Conservation (phyloP, 2,113 vertebrate species). For the Platanista minor region DNA sequence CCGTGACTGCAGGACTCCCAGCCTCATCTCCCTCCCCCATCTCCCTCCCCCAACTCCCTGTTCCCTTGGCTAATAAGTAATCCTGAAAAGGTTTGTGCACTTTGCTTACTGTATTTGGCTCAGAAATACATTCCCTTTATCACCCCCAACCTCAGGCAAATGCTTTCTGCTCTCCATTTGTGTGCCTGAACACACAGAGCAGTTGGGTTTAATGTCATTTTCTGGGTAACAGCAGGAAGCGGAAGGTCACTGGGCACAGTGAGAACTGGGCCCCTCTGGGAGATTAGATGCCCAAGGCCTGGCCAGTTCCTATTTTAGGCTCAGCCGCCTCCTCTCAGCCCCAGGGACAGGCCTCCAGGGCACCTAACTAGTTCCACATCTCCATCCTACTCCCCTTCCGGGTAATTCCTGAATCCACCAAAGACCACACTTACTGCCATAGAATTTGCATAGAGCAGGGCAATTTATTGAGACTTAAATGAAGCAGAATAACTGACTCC, state of each 20-base stretch:
- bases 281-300: neutral
- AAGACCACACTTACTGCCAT: neutral
- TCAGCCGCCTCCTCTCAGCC: neutral
- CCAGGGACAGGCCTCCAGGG: neutral
- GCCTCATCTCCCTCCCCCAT: neutral
- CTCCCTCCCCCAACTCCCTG: conserved; percentile 49
- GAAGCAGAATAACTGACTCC: conserved; percentile 56
- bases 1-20: neutral
- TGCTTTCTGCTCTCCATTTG: conserved; percentile 75
- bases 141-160: conserved; percentile 65
- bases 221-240: conserved; percentile 59
- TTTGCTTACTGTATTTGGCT: conserved; percentile 76
- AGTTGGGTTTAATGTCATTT: conserved; percentile 81
- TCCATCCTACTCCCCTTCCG: neutral
- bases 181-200: conserved; percentile 73
- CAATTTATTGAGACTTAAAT: conserved; percentile 39
- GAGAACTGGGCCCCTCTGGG: neutral
- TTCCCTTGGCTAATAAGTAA: conserved; percentile 78
- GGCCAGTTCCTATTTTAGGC: neutral
- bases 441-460: conserved; percentile 29
- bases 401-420: neutral
- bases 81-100: conserved; percentile 70
- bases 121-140: conserved; percentile 66
- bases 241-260: conserved; percentile 33
- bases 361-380: neutral